Evolutionary conservation across 2,797 vertebrate species (phyloP), one percentile per base, ranked within the genome.

Genomic region (Loris lydekkerianus): DNA sequence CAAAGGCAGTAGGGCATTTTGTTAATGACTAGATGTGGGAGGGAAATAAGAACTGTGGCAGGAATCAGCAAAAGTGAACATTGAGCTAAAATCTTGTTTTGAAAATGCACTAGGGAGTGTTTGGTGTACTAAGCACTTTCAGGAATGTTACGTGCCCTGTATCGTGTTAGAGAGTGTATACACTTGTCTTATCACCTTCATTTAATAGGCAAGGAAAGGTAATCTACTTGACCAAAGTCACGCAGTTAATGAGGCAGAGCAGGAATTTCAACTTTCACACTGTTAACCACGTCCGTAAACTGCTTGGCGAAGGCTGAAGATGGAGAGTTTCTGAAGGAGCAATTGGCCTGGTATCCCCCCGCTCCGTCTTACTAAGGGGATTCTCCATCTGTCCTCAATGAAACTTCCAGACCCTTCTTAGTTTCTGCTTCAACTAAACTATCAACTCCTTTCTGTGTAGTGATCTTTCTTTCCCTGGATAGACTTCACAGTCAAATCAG

Each of bases 401-500:
- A 87, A 94, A 73, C 37, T 63, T 78, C 31, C 61, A 82, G 65
- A 40, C 3, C 29, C 53, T 85, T 69, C 84, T 73, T 76, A 86
- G 43, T 83, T 91, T 91, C 61, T 80, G 61, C 89, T 86, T 53
- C 63, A 80, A 23, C 9, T 40, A 73, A 91, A 93, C 83, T 10
- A 86, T 61, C 49, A 73, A 61, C 13, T 25, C 31, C n/a, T 46
- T 84, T 89, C 70, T 87, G 63, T 83, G 46, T 89, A 88, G 75
- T 37, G 81, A 75, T 65, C 63, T 89, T 85, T 49, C 43, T n/a
- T 90, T 92, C 29, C 63, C 69, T 40, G 18, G 77, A 69, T 46
- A 90, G 60, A 90, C n/a, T 92, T 75, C n/a, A 61, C 40, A n/a
- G 49, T 85, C 93, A 91, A 58, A 49, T 93, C 34, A 53, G 75